A percentile compares a stretch with the other conserved stretches of the same genome.
phyloP scores from a whole-genome alignment of 1,140 invertebrate species.

The Brachionus rubens region DNA sequence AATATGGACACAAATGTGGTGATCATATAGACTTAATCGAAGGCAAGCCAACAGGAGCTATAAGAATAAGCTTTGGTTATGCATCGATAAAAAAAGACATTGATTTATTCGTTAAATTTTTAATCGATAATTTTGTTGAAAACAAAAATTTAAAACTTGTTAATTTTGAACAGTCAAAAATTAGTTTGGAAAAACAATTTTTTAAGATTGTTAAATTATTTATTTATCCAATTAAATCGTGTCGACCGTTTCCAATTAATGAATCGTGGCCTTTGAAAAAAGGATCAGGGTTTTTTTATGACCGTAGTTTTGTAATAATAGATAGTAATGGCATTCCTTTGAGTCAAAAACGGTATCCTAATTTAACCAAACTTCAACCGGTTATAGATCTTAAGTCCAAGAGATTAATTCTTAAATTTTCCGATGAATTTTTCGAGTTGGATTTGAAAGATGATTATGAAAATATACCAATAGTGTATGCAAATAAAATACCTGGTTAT shows the following conservation, averaged over 20 bases:
- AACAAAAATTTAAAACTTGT: background rate
- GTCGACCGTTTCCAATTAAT: slow-evolving; percentile 68
- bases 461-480: slow-evolving; percentile 76
- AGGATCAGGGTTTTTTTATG: slow-evolving; percentile 74
- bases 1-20: slow-evolving; percentile 82
- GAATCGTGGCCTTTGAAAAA: slow-evolving; percentile 70
- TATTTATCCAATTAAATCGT: slow-evolving; percentile 91
- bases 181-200: background rate
- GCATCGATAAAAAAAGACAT: slow-evolving; percentile 51
- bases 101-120: slow-evolving; percentile 9
- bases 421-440: slow-evolving; percentile 28
- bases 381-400: slow-evolving; percentile 66
- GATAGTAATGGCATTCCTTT: slow-evolving; percentile 73
- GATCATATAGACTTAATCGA: slow-evolving; percentile 83
- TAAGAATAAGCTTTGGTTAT: slow-evolving; percentile 89
- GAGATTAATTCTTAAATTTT: slow-evolving; percentile 64
- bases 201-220: slow-evolving; percentile 65
- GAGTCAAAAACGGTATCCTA: slow-evolving; percentile 79
- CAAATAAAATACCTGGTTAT: slow-evolving; percentile 53
- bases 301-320: slow-evolving; percentile 87
- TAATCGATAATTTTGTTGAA: slow-evolving; percentile 32
- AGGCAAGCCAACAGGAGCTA: slow-evolving; percentile 81
- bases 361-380: slow-evolving; percentile 77
- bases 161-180: background rate
- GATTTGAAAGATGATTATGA: slow-evolving; percentile 49